These are phyloP conservation scores for Eristalis pertinax DNA, from an alignment of 2,888 invertebrate species.

Conservation along the genomic window DNA sequence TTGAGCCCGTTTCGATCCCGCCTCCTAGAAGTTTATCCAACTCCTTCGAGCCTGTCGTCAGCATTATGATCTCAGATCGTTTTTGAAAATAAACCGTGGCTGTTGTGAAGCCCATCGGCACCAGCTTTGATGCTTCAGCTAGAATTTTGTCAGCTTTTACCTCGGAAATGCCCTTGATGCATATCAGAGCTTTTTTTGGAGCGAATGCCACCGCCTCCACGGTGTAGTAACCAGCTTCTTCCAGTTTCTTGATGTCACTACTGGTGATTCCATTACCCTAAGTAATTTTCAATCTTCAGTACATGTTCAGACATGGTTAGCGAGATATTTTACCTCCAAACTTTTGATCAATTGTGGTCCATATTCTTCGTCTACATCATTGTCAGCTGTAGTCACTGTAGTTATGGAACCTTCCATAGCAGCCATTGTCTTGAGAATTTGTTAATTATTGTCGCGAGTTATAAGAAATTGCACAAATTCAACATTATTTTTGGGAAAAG, in stretches of 20 bases:
- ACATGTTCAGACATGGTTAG: background rate
- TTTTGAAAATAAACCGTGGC: conserved; percentile 98
- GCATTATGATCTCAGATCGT: conserved; percentile 95
- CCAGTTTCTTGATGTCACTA: conserved; percentile 95
- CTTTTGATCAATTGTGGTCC: conserved; percentile 88
- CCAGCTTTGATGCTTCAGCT: conserved; percentile 94
- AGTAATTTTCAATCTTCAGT: background rate
- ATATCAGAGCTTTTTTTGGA: conserved; percentile 93
- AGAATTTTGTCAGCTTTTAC: conserved; percentile 97
- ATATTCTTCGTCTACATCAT: conserved; percentile 83
- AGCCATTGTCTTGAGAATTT: conserved; percentile 15
- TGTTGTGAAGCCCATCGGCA: conserved; percentile 99
- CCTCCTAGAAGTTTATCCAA: conserved; percentile 95
- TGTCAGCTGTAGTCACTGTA: conserved; percentile 83
- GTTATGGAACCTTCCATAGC: conserved; percentile 76
- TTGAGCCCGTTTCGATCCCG: conserved; percentile 98
- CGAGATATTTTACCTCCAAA: conserved; percentile 84
- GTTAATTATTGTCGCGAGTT: background rate
- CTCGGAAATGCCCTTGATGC: conserved; percentile 97
- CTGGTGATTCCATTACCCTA: conserved; percentile 95
- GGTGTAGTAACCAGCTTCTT: conserved; percentile 96
- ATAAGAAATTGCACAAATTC: background rate
- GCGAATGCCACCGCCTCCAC: conserved; percentile 97
- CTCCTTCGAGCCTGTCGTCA: conserved; percentile 97
- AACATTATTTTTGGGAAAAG: background rate